These are phyloP conservation scores for Brachylomia viminalis DNA, from an alignment of 2,888 invertebrate genomes.

Conservation along the genomic window DNA sequence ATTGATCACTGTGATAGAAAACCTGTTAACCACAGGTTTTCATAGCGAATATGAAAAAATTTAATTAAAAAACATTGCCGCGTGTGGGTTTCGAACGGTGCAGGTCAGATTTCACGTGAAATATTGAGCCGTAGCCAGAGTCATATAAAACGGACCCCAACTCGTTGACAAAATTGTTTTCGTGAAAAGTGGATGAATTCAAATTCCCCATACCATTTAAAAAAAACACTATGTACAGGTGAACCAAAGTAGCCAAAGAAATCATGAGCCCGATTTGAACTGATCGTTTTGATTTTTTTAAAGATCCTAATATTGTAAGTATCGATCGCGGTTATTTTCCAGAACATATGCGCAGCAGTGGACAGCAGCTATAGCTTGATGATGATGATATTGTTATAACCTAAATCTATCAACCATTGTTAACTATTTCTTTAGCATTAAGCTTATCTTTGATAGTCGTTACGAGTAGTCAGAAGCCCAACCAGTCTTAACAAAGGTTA, in stretches of 20 bases:
- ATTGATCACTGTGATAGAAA: neutral
- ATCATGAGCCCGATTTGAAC: neutral
- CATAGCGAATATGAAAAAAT: too few relatives aligned
- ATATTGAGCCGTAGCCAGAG: neutral
- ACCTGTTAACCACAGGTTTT: too few relatives aligned
- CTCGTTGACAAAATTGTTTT: neutral
- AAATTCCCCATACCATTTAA: too few relatives aligned
- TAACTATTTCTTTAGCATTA: neutral
- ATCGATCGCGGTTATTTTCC: too few relatives aligned
- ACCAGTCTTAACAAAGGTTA: neutral
- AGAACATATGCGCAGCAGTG: neutral
- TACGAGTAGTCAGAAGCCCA: neutral
- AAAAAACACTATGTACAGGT: too few relatives aligned
- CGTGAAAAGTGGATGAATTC: too few relatives aligned
- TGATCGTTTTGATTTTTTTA: neutral
- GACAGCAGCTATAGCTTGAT: neutral
- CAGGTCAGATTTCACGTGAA: too few relatives aligned
- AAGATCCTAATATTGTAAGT: neutral
- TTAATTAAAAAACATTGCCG: neutral
- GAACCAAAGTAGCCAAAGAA: neutral
- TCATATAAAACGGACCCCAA: neutral
- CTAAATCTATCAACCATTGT: neutral
- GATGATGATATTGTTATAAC: too few relatives aligned
- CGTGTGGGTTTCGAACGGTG: neutral
- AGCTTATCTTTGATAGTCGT: neutral